Evolutionary conservation across 2,113 vertebrate species (phyloP).

Genomic region (Pangasianodon gigas): DNA sequence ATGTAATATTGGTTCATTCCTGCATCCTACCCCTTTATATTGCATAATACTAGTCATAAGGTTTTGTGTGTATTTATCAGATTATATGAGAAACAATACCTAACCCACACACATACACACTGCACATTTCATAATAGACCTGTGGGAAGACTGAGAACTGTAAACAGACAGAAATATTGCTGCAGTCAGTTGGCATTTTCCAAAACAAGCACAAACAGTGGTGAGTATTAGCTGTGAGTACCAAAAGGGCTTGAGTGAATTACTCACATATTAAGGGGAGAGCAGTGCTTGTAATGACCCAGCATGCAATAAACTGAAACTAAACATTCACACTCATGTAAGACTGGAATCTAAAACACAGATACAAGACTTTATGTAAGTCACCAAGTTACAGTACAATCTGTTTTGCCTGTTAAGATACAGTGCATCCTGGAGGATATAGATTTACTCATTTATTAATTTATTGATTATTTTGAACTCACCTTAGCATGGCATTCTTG

Average conservation of each 20-base stretch:
- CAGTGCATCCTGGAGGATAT: neutral
- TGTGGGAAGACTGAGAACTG: neutral
- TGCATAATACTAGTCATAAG: neutral
- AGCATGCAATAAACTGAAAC: neutral
- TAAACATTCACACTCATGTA: neutral
- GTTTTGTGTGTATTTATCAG: neutral
- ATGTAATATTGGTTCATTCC: neutral
- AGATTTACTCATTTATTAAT: neutral
- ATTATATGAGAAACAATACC: neutral
- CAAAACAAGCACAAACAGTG: constrained; percentile 20
- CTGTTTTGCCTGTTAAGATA: neutral
- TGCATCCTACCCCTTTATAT: neutral
- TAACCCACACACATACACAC: constrained; percentile 18
- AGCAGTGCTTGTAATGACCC: neutral
- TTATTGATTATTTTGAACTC: constrained; percentile 38
- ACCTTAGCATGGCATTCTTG: constrained; percentile 75
- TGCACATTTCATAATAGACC: neutral
- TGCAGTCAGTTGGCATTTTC: constrained; percentile 37
- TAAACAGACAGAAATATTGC: constrained; percentile 19
- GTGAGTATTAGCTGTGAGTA: constrained; percentile 20
- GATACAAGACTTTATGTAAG: neutral
- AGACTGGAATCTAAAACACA: neutral
- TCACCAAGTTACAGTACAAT: neutral
- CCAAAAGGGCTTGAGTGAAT: constrained; percentile 15
- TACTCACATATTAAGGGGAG: constrained; percentile 16